Base-by-base conservation (phyloP, 2,888 invertebrate genomes). In the Agrotis segetum region DNA sequence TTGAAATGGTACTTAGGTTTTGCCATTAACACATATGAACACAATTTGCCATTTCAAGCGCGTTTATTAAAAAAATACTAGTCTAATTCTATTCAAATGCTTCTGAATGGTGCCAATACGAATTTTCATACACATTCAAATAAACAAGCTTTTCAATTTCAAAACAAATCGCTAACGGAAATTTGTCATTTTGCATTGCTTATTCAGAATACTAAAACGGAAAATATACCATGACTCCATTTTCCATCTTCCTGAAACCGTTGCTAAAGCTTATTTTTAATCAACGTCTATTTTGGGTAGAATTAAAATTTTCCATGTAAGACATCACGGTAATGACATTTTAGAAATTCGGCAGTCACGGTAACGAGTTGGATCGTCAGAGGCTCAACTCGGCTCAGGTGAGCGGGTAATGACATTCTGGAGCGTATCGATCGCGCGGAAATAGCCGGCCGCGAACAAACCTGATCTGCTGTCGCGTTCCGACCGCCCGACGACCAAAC, bases 361-460 rank as follows among this genome's bases (percentile, higher is more conserved):
- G 67, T 84, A 82, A 82, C 71, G 71, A 79, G 81, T 79, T 81
- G 79, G 79, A 74, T 83, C 83, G 76, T 79, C 80, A 77, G 77
- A 77, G 74, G 71, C 77, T 79, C 74, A 74, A 71, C 74, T 77
- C 77, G 74, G 77, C 81, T 85, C 86, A 87, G 89, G 89, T 89
- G 89, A 88, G 87, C 88, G 88, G 85, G 88, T 89, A 89, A 89
- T 90, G 89, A 89, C 89, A 91, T 91, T 91, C 89, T 88, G 86
- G 87, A 83, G 78, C 81, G 87, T 91, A 91, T 91, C 89, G 91
- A 92, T 91, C 89, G 87, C 75, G 83, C 85, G 82, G 85, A 88
- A 90, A 89, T 90, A 88, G 85, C 87, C 77, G 73, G 78, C 84
- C 81, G 76, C 83, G 74, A 79, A 78, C 81, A 76, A 77, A 71